Conservation (phyloP, 2,888 invertebrate species). For the Troilus luridus region DNA sequence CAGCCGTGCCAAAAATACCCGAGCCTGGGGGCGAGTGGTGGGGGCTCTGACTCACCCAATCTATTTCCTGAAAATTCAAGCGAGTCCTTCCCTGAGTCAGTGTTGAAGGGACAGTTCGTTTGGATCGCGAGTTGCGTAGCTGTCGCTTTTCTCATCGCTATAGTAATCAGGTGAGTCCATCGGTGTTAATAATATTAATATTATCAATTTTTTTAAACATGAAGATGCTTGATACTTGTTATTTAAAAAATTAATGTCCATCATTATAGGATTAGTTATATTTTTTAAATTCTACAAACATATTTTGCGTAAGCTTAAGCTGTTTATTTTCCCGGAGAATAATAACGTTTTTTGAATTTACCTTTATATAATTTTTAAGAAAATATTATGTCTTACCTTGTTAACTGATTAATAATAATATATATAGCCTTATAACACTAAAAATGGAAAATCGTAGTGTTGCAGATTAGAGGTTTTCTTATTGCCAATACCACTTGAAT, state of each 20-base stretch:
- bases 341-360: too few relatives aligned
- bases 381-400: too few relatives aligned
- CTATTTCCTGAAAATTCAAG: slow-evolving; percentile 48
- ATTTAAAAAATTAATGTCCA: too few relatives aligned
- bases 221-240: too few relatives aligned
- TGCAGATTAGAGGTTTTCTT: too few relatives aligned
- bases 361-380: too few relatives aligned
- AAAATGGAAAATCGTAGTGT: neutral
- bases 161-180: neutral
- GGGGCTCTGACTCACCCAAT: slow-evolving; percentile 33
- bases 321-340: too few relatives aligned
- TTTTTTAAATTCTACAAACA: too few relatives aligned
- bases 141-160: neutral
- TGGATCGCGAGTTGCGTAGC: neutral
- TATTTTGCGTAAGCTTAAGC: too few relatives aligned
- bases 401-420: neutral
- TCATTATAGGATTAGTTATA: too few relatives aligned
- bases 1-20: slow-evolving; percentile 39
- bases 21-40: neutral
- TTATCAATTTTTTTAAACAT: neutral
- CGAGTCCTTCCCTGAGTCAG: slow-evolving; percentile 32
- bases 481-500: too few relatives aligned
- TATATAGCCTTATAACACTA: neutral
- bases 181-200: neutral
- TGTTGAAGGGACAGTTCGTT: neutral